These are phyloP conservation scores for Lacerta agilis DNA, from an alignment of 2,797 vertebrate genomes.

Conservation along the genomic window DNA sequence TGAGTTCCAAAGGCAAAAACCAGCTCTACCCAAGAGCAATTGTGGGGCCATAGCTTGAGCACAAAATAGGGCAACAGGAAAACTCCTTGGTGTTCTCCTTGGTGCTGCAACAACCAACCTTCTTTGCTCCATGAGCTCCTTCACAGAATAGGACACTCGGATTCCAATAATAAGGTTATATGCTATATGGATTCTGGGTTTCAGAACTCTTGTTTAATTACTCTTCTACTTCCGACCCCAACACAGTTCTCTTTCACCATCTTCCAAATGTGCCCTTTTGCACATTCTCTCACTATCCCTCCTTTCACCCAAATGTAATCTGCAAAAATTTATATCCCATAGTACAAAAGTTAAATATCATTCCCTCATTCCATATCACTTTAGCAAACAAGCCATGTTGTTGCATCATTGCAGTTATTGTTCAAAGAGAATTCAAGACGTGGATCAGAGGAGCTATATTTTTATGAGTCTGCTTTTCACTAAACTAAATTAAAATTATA, in stretches of 20 bases:
- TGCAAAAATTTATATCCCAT: not conserved
- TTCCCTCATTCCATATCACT: not conserved
- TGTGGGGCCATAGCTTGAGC: too few species aligned
- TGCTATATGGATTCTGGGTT: not conserved
- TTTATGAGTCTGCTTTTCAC: not conserved
- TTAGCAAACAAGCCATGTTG: not conserved
- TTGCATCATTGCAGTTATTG: not conserved
- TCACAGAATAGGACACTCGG: not conserved
- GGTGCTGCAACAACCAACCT: too few species aligned
- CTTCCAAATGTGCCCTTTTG: not conserved
- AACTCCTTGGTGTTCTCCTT: too few species aligned
- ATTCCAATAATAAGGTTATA: not conserved
- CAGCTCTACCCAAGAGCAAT: too few species aligned
- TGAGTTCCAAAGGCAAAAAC: too few species aligned
- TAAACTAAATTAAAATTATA: not conserved
- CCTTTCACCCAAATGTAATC: not conserved
- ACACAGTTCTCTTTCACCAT: not conserved
- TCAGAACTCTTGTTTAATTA: not conserved
- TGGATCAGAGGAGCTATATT: too few species aligned
- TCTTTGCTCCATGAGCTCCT: too few species aligned
- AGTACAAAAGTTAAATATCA: not conserved
- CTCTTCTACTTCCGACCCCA: not conserved
- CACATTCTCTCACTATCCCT: not conserved
- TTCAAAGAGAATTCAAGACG: not conserved
- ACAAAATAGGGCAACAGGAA: too few species aligned